A percentile compares a stretch with the other conserved stretches of the same genome.
Conservation (phyloP, 1,140 invertebrate species). For the Trinorchestia longiramus region DNA sequence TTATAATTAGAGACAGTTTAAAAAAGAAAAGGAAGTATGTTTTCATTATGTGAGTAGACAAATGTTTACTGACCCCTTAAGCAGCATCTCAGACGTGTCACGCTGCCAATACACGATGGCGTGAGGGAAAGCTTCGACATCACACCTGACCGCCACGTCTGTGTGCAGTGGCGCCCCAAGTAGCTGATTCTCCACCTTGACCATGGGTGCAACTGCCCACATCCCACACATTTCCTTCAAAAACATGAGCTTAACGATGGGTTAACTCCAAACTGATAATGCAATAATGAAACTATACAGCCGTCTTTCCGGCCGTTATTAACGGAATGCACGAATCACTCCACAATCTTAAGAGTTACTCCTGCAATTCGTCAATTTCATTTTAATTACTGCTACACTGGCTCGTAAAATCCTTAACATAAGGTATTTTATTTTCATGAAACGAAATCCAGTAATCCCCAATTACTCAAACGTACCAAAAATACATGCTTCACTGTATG, state of each 20-base stretch:
- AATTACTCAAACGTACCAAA: no score
- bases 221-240: background rate
- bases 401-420: no score
- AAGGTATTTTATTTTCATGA: no score
- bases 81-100: slow-evolving; percentile 66
- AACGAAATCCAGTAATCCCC: no score
- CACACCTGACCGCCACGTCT: slow-evolving; percentile 70
- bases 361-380: no score
- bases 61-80: slow-evolving; percentile 62
- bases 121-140: slow-evolving; percentile 71
- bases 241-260: background rate
- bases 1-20: no score
- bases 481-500: no score
- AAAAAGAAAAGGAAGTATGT: no score
- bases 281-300: background rate
- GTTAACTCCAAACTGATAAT: background rate
- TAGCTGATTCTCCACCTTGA: slow-evolving; percentile 71
- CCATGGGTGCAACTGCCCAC: slow-evolving; percentile 67
- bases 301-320: background rate
- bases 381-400: no score
- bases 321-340: no score
- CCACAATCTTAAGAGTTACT: no score
- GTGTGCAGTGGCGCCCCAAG: slow-evolving; percentile 70
- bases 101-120: slow-evolving; percentile 71
- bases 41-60: no score